phyloP scores from a whole-genome alignment of 2,888 invertebrate genomes.

The Eudemis profundana region DNA sequence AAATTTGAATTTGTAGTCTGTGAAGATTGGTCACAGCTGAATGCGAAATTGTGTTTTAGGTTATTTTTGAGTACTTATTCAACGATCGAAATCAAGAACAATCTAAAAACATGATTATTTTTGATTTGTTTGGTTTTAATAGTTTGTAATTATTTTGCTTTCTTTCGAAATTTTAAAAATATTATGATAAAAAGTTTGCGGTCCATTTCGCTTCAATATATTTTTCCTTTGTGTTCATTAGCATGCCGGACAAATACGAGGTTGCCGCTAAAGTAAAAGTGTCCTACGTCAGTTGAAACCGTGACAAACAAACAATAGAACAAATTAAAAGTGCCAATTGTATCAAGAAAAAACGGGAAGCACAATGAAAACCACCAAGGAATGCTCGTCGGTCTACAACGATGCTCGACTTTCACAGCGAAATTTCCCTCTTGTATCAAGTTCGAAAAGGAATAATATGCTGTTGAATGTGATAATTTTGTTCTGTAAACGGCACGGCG shows the following conservation, averaged over 20 bases:
- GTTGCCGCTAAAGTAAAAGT: conserved; percentile 30
- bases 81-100: too few species aligned
- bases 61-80: neutral
- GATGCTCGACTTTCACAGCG: conserved; percentile 26
- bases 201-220: conserved; percentile 11
- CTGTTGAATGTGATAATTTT: conserved; percentile 36
- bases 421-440: conserved; percentile 23
- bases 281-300: conserved; percentile 10
- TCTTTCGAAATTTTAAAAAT: neutral
- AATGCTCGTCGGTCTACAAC: conserved; percentile 9
- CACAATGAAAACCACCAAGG: conserved; percentile 13
- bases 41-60: too few species aligned
- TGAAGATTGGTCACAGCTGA: neutral
- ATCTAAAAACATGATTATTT: too few species aligned
- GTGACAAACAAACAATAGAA: conserved; percentile 34
- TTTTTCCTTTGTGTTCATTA: conserved; percentile 18
- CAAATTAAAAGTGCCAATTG: conserved; percentile 33
- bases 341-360: conserved; percentile 23
- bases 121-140: too few species aligned
- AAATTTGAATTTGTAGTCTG: conserved; percentile 13
- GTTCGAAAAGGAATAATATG: conserved; percentile 25
- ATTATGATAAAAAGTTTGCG: conserved; percentile 7
- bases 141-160: neutral
- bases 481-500: conserved; percentile 15
- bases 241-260: conserved; percentile 20